These are phyloP conservation scores for Hoplias malabaricus DNA, from an alignment of 2,113 vertebrate genomes.

Conservation along the genomic window DNA sequence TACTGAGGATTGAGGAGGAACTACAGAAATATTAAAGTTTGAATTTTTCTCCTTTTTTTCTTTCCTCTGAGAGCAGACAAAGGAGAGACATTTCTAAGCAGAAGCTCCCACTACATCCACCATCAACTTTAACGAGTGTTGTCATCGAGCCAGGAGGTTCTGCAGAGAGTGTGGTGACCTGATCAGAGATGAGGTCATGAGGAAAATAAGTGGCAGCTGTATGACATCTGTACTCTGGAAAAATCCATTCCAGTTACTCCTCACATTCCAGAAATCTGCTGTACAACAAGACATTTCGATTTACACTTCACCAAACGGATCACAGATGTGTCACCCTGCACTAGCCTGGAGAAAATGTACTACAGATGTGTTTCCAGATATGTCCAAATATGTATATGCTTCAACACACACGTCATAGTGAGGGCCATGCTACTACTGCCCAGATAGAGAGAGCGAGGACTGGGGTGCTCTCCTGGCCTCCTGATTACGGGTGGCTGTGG, in stretches of 20 bases:
- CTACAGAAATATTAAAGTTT: no score
- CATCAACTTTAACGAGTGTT: background rate
- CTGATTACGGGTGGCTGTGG: no score
- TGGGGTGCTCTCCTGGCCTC: no score
- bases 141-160: background rate
- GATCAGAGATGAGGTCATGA: background rate
- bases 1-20: no score
- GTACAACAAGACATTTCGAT: background rate
- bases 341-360: background rate
- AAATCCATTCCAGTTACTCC: background rate
- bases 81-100: background rate
- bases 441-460: no score
- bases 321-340: background rate
- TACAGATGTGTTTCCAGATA: background rate
- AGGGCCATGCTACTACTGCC: no score
- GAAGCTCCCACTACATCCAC: background rate
- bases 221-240: background rate
- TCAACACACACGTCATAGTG: no score
- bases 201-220: constrained; percentile 1
- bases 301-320: background rate
- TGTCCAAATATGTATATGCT: no score
- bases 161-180: background rate
- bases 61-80: background rate
- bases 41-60: background rate
- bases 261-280: background rate